Conservation (phyloP, 2,888 invertebrate species). For the Monoplex corrugatus region DNA sequence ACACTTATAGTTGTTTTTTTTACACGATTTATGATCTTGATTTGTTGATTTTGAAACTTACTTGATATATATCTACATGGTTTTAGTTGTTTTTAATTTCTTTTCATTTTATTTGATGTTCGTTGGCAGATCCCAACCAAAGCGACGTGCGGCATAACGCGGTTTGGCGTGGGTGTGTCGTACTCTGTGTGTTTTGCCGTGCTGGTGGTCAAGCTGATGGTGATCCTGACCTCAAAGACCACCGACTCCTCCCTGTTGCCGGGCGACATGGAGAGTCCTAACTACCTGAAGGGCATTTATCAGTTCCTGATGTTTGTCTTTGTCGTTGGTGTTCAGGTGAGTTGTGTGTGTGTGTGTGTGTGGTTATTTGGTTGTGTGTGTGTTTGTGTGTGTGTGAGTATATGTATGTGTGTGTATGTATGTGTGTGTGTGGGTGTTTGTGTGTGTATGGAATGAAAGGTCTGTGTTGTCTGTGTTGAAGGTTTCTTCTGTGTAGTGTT, state of each 20-base stretch:
- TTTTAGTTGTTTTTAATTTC: no score
- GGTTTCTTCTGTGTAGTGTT: no score
- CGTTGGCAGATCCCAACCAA: slow-evolving; percentile 35
- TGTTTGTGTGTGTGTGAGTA: no score
- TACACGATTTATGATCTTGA: no score
- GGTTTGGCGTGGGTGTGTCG: slow-evolving; percentile 82
- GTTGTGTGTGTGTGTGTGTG: no score
- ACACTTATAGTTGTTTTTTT: no score
- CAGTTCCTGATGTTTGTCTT: slow-evolving; percentile 93
- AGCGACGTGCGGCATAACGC: slow-evolving; percentile 81
- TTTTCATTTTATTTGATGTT: background rate
- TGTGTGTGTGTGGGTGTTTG: slow-evolving; percentile 1
- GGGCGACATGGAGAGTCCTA: slow-evolving; percentile 83
- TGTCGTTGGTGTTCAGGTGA: slow-evolving; percentile 89
- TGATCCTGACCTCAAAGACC: slow-evolving; percentile 93
- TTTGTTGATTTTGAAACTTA: no score
- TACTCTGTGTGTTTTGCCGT: slow-evolving; percentile 93
- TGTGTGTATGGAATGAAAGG: no score
- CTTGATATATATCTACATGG: no score
- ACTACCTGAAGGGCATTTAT: slow-evolving; percentile 95
- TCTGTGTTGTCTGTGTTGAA: no score
- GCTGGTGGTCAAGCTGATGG: slow-evolving; percentile 95
- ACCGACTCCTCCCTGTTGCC: slow-evolving; percentile 80
- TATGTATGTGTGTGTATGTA: background rate
- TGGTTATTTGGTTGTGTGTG: no score